Evolutionary conservation across 2,797 vertebrate species (phyloP), one percentile per base, ranked within the genome.

Genomic region (Danio jaintianensis): DNA sequence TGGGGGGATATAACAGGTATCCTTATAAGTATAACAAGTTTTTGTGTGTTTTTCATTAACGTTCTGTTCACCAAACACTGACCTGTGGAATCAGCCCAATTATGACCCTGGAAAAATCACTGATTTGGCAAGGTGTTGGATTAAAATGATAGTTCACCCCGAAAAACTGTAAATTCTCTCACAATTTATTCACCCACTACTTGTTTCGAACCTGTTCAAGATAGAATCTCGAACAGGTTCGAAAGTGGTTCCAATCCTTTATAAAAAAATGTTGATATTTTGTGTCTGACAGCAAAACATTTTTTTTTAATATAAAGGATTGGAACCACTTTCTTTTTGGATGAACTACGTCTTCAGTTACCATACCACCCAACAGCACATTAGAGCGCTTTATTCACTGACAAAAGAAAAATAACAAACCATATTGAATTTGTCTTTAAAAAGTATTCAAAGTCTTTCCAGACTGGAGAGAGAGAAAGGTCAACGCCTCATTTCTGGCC

Each of bases 81-180:
- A 52, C 67, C 16, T 62, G 58, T 29, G 62, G 5, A 66, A 13
- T 79, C 16, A 76, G 76, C 67, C 56, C 4, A 18, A 62, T 61
- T 45, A 70, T 82, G 66, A 82, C 72, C 64, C 45, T 77, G 67
- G 73, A 71, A 82, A 70, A 53, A 76, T 81, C 36, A 81, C 47
- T 53, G 73, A 76, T 69, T 62, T 76, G 56, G 74, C 48, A 8
- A 47, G 16, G 55, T 20, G 53, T 43, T 10, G 38, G 38, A 68
- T 76, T 68, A 52, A 77, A 29, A 29, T 29, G n/a, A n/a, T n/a
- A 29, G 29, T 29, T 29, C 3, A 29, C 29, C 3, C 29, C 1
- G 29, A 29, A 29, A 29, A 29, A 29, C 1, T 29, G n/a, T 29
- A 1, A 29, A 29, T 29, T 29, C 29, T 29, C 29, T 29, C 29